These are phyloP conservation scores for Automeris io DNA, from an alignment of 2,888 invertebrate genomes.

Conservation along the genomic window DNA sequence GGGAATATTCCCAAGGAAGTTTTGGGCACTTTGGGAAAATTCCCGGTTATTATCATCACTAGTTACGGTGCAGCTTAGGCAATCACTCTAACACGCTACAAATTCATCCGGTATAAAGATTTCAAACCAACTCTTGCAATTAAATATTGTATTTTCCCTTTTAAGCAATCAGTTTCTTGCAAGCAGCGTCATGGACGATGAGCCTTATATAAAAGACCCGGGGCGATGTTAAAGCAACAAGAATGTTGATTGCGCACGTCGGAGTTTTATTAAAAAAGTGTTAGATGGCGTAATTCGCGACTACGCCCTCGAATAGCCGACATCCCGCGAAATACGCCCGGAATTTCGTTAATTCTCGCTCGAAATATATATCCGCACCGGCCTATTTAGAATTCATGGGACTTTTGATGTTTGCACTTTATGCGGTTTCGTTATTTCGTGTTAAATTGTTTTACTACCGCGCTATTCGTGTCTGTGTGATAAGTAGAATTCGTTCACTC, in stretches of 20 bases:
- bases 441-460: background rate
- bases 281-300: slow-evolving; percentile 2
- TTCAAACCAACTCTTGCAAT: too few relatives aligned
- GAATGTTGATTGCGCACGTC: background rate
- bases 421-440: slow-evolving; percentile 1
- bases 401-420: slow-evolving; percentile 1
- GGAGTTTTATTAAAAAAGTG: slow-evolving; percentile 7
- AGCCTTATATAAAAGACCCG: too few relatives aligned
- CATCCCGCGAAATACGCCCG: slow-evolving; percentile 20
- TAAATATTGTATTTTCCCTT: too few relatives aligned
- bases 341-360: slow-evolving; percentile 30
- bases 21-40: too few relatives aligned
- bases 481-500: background rate
- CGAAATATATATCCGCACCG: slow-evolving; percentile 18
- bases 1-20: too few relatives aligned
- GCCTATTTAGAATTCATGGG: slow-evolving; percentile 1
- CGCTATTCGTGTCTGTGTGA: background rate
- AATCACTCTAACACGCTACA: too few relatives aligned
- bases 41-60: too few relatives aligned
- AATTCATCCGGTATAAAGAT: too few relatives aligned
- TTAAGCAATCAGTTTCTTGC: too few relatives aligned
- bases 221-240: too few relatives aligned
- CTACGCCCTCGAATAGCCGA: slow-evolving; percentile 4
- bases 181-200: too few relatives aligned
- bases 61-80: too few relatives aligned